phyloP scores from a whole-genome alignment of 2,888 invertebrate species.

The Psylliodes chrysocephalus region DNA sequence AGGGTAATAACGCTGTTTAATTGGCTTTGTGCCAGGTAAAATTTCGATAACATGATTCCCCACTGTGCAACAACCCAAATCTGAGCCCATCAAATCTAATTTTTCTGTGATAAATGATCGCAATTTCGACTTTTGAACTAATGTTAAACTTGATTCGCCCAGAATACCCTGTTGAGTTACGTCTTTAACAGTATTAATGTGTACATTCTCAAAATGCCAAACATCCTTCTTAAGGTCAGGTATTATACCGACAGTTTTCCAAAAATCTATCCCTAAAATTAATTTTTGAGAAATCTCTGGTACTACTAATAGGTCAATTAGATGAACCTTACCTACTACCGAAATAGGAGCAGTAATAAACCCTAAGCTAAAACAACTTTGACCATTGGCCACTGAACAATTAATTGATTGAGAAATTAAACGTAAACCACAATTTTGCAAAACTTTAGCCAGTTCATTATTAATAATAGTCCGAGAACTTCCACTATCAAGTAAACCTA shows the following conservation, averaged over 20 bases:
- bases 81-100: background rate
- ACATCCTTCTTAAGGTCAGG: background rate
- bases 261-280: conserved; percentile 14
- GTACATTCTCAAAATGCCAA: conserved; percentile 2
- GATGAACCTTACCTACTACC: background rate
- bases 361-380: background rate
- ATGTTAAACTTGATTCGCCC: background rate
- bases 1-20: background rate
- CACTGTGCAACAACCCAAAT: background rate
- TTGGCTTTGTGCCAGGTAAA: background rate
- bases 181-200: background rate
- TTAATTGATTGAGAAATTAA: background rate
- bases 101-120: background rate
- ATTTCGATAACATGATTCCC: background rate
- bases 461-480: background rate
- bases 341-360: background rate
- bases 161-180: background rate
- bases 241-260: conserved; percentile 1
- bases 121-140: background rate
- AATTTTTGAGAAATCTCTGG: conserved; percentile 1
- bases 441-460: background rate
- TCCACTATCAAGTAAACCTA: background rate
- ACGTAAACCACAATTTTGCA: background rate
- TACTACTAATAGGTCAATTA: conserved; percentile 8
- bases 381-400: background rate